Evolutionary conservation across 2,113 vertebrate genomes (phyloP), one percentile per base, ranked within the genome.

Genomic region (Dendropsophus ebraccatus): DNA sequence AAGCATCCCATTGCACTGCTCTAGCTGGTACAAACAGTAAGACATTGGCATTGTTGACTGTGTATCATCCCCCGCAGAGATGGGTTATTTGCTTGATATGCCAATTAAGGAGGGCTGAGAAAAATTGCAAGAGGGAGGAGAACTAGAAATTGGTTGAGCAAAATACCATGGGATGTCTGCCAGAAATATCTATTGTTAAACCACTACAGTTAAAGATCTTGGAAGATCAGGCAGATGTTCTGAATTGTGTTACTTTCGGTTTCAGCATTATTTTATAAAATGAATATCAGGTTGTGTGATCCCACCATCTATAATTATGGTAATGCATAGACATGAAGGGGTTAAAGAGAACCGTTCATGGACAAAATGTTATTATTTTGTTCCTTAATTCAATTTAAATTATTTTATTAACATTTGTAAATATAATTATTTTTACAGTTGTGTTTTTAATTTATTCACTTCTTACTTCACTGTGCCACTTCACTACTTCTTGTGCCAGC

Each of bases 1-100:
- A 69, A 69, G 21, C 74, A 85, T 79, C 83, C 62, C 47, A 21
- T 70, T 70, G 75, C 67, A 85, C 32, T 72, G 62, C 49, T 69
- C 28, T 69, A 52, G 74, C 41, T 85, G 74, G 75, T 85, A 79
- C 83, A 77, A 77, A 77, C 41, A 70, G 75, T 70, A 28, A 85
- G 84, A 85, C 75, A 79, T 77, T 79, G 75, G 75, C 84, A 85
- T 79, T 47, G 52, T 79, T 56, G 9, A 79, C 74, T 72, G 69
- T 47, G 30, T 23, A 85, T 85, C 62, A 79, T 85, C 60, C 75
- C 74, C 84, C 62, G 49, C 84, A 70, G 75, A 85, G 84, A 85
- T 79, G 75, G 83, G 74, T 79, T 85, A 78, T 78, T 85, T 78
- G 60, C 74, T 52, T 85, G 83, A 85, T 78, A 60, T 85, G 74